Conservation (phyloP, 1,140 invertebrate genomes). For the Brachionus plicatilis region DNA sequence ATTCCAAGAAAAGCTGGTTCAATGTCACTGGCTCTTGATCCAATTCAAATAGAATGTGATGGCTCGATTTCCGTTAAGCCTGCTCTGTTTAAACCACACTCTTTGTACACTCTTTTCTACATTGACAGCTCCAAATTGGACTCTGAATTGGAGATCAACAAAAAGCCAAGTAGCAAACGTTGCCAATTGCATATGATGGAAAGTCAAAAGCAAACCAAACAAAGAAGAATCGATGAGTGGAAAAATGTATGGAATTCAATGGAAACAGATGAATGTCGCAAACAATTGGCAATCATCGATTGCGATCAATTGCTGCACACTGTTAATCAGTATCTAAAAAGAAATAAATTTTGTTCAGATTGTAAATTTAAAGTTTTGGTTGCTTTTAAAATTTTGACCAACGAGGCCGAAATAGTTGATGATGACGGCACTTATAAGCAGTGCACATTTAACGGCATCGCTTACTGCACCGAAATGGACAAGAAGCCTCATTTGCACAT, state of each 20-base stretch:
- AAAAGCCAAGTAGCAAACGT: conserved; percentile 42
- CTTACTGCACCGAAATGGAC: background rate
- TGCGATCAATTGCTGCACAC: conserved; percentile 72
- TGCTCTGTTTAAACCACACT: background rate
- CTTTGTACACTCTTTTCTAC: conserved; percentile 61
- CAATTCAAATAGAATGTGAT: background rate
- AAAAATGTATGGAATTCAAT: conserved; percentile 74
- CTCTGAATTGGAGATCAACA: conserved; percentile 41
- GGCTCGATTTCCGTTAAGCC: background rate
- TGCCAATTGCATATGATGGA: conserved; percentile 42
- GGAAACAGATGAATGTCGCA: conserved; percentile 69
- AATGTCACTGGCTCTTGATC: background rate
- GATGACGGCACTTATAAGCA: background rate
- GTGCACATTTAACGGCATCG: background rate
- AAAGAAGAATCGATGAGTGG: conserved; percentile 43
- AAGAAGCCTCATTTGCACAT: conserved; percentile 71
- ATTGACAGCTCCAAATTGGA: conserved; percentile 60
- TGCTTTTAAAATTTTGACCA: conserved; percentile 77
- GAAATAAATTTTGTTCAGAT: conserved; percentile 82
- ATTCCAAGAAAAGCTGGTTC: background rate
- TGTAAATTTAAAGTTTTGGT: conserved; percentile 81
- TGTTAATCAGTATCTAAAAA: conserved; percentile 77
- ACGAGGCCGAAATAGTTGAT: conserved; percentile 64
- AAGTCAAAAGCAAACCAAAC: conserved; percentile 41
- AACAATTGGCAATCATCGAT: conserved; percentile 78